Evolutionary conservation across 2,113 vertebrate genomes (phyloP).

Genomic region (Cettia cetti): DNA sequence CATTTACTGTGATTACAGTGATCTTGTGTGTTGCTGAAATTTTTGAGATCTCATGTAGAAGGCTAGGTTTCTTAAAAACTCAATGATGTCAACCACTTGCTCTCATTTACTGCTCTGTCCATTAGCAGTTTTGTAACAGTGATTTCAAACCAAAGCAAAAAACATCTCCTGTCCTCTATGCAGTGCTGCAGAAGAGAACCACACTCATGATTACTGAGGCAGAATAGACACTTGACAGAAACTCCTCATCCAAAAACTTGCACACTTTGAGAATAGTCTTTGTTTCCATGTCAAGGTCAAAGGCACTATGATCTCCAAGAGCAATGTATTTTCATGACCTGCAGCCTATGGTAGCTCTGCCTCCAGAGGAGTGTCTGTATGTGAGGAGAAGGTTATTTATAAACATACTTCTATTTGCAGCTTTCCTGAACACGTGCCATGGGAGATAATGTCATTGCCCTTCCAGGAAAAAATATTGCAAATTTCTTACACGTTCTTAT

Average conservation of each 20-base stretch:
- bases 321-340: neutral
- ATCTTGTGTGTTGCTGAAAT: slow-evolving; percentile 81
- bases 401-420: neutral
- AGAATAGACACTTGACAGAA: neutral
- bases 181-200: neutral
- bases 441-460: neutral
- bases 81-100: slow-evolving; percentile 51
- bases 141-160: slow-evolving; percentile 15
- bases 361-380: neutral
- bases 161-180: neutral
- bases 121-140: neutral
- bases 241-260: neutral
- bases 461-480: neutral
- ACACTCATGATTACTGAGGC: neutral
- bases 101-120: neutral
- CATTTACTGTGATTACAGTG: slow-evolving; percentile 85
- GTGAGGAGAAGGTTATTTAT: neutral
- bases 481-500: neutral
- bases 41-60: slow-evolving; percentile 85
- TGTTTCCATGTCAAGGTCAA: neutral
- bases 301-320: neutral
- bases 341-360: neutral
- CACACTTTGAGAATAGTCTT: neutral
- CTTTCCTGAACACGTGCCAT: neutral
- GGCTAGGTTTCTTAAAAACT: slow-evolving; percentile 76